Conservation (phyloP, 2,797 vertebrate species). For the Champsocephalus esox region DNA sequence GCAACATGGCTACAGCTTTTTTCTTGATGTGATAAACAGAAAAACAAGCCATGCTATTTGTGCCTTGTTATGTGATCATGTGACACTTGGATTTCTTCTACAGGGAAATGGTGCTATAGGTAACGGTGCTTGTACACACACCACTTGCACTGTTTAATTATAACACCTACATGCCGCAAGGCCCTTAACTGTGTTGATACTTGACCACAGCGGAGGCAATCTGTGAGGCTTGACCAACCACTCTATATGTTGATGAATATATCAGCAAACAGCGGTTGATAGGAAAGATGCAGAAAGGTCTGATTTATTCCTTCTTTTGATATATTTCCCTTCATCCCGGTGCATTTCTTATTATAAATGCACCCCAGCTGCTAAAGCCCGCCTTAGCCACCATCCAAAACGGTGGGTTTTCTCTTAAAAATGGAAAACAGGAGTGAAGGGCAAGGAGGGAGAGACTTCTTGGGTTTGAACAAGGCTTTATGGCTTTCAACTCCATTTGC, state of each 20-base stretch:
- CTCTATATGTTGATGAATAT: conserved; percentile 62
- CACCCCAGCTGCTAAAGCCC: conserved; percentile 47
- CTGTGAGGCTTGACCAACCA: conserved; percentile 54
- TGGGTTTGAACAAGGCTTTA: conserved; percentile 80
- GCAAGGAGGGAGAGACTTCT: conserved; percentile 32
- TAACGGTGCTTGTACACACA: conserved; percentile 52
- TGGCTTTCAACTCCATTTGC: conserved; percentile 81
- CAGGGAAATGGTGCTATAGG: neutral
- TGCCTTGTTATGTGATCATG: conserved; percentile 5
- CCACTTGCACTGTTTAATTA: conserved; percentile 60
- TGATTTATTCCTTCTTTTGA: conserved; percentile 47
- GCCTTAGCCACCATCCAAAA: conserved; percentile 36
- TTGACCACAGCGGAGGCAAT: conserved; percentile 66
- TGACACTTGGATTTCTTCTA: conserved; percentile 32
- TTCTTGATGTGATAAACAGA: too few relatives aligned
- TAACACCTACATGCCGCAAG: conserved; percentile 39
- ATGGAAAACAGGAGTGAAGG: conserved; percentile 31
- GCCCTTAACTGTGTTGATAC: conserved; percentile 74
- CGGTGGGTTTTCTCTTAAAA: conserved; percentile 62
- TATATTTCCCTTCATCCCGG: conserved; percentile 46
- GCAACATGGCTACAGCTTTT: too few relatives aligned
- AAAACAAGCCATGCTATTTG: neutral
- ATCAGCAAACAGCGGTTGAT: conserved; percentile 20
- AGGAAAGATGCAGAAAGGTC: conserved; percentile 36
- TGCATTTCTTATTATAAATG: conserved; percentile 66